Base-by-base conservation (phyloP, 2,888 invertebrate species). In the Papilio gigon region DNA sequence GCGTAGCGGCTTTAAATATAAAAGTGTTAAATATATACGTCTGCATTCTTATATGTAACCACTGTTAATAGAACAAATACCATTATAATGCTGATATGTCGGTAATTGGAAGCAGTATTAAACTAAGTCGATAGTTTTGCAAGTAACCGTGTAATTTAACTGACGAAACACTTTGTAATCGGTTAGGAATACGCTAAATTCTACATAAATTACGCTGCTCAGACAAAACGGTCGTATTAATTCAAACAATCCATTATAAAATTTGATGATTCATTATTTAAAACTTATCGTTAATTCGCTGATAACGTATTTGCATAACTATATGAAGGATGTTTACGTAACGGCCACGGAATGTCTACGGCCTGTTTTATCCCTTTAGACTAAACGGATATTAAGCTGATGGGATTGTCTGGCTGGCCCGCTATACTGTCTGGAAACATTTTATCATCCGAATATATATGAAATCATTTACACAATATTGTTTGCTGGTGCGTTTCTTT, bases 361-460 rank as follows among this genome's bases (percentile, higher is more conserved):
- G 78, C 78, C 81, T 73, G 73, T 79, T 82, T 86, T 84, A 88
- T 88, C 87, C 87, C 84, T 87, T 88, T 87, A 87, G 79, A 77
- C 80, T 87, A 86, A 87, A 82, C 82, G 86, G 86, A 88, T 88
- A 84, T 87, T 76, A 76, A 73, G 77, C 75, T 73, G 83, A 84
- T 81, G 71, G 81, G 82, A 83, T 84, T 83, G 83, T 82, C 83
- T 82, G 83, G 75, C 80, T 78, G 77, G 74, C 77, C 75, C 73
- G 74, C 63, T 72, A 67, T 63, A 65, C 70, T 67, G 69, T 72
- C 67, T 73, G 68, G 35, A 56, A 61, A n/a, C 40, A 17, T 62
- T n/a, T 9, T 40, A n/a, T 30, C 12, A 17, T 6, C 14, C 35
- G 20, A 58, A 58, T 56, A 12, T 64, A 50, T 1, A 40, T 0